Evolutionary conservation across 2,113 vertebrate species (phyloP), one percentile per base, ranked within the genome.

Genomic region (Dipodomys merriami): DNA sequence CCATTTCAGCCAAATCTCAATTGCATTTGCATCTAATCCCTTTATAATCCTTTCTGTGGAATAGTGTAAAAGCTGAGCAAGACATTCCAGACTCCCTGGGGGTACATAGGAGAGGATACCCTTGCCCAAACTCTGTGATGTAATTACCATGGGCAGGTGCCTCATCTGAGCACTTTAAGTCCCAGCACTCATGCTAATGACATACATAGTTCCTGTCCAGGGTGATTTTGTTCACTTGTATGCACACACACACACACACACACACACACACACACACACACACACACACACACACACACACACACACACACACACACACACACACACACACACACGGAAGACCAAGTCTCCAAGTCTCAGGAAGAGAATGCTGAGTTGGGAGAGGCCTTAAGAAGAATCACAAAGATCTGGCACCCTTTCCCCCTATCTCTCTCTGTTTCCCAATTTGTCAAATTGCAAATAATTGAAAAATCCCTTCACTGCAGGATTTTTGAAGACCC

Each of bases 11-110:
- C 85, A 76, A 68, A 71, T 79, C 65, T 53, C 88, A 83, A 81
- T 74, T 64, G 35, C 35, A 39, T 91, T 87, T 94, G 74, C 71
- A 72, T 82, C 65, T 69, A 90, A 86, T 64, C 71, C 30, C 73
- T 60, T 94, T 33, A 25, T 69, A 83, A 91, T 35, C 39, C 79
- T 85, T 88, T 79, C 35, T 20, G 23, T 27, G 84, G 69, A 25
- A 13, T 8, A n/a, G 25, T 22, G 9, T 62, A 65, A 88, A 74
- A 69, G 30, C 86, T 78, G 67, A 83, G 35, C n/a, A 64, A 44
- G 79, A 68, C 3, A 29, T 8, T 23, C 23, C 23, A 44, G 53
- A n/a, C 82, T 65, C 33, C 77, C 57, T 22, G 3, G 11, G 49
- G 72, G 68, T 25, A 16, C 12, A 27, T 7, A 30, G 60, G 33